Conservation (phyloP, 2,888 invertebrate genomes). For the Seira ritae region DNA sequence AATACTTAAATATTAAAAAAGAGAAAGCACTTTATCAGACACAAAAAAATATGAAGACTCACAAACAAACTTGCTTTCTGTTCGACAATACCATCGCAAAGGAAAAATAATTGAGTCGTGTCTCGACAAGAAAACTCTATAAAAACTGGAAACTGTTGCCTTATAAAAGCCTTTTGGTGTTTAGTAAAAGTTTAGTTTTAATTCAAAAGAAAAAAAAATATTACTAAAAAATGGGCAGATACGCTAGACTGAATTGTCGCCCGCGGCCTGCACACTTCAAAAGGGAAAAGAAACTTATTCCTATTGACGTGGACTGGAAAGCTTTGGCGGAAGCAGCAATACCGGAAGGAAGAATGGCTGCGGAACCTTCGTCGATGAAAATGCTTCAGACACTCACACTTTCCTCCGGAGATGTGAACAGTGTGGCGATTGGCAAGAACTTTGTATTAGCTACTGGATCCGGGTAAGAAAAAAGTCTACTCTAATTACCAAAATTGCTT, state of each 20-base stretch:
- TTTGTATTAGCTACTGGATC: conserved; percentile 81
- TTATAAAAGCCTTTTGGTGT: background rate
- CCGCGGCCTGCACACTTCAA: conserved; percentile 45
- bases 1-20: background rate
- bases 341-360: conserved; percentile 65
- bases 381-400: conserved; percentile 79
- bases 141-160: background rate
- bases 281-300: conserved; percentile 42
- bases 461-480: conserved; percentile 77
- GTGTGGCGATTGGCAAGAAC: conserved; percentile 81
- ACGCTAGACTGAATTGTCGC: conserved; percentile 45
- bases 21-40: background rate
- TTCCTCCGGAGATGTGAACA: conserved; percentile 81
- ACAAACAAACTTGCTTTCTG: background rate
- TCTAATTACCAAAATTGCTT: background rate
- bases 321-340: conserved; percentile 57
- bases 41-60: background rate
- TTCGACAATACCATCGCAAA: background rate
- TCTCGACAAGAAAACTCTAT: background rate
- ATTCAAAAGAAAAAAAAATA: background rate
- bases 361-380: conserved; percentile 66
- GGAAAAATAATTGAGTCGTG: background rate
- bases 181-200: background rate
- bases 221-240: conserved; percentile 44
- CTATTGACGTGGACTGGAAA: conserved; percentile 63